Conservation (phyloP, 2,888 invertebrate genomes). For the Idaea aversata region DNA sequence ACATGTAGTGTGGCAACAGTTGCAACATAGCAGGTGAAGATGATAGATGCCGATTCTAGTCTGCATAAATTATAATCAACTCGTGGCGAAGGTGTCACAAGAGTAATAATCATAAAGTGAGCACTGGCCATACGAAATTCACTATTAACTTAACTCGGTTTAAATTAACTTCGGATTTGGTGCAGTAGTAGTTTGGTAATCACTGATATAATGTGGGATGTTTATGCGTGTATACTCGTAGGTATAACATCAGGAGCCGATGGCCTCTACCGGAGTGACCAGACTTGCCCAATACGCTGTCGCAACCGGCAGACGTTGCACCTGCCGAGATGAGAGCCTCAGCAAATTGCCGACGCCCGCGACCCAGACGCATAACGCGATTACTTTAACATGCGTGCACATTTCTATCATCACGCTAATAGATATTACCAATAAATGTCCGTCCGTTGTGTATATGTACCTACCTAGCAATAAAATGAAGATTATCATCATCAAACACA, state of each 20-base stretch:
- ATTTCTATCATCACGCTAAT: neutral
- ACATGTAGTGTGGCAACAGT: constrained; percentile 50
- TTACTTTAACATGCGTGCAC: constrained; percentile 18
- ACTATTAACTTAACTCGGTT: constrained; percentile 50
- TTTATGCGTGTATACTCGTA: constrained; percentile 63
- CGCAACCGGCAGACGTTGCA: constrained; percentile 75
- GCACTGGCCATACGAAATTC: constrained; percentile 36
- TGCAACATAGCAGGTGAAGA: constrained; percentile 53
- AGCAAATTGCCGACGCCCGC: constrained; percentile 51
- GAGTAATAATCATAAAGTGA: constrained; percentile 36
- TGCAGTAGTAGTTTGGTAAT: constrained; percentile 67
- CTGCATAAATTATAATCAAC: constrained; percentile 44
- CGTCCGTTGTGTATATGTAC: constrained; percentile 3
- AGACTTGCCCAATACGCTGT: constrained; percentile 73
- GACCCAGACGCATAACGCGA: constrained; percentile 37
- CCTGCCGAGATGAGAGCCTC: constrained; percentile 70
- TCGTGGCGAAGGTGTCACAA: constrained; percentile 37
- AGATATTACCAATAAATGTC: neutral
- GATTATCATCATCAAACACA: neutral
- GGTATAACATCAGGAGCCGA: constrained; percentile 47
- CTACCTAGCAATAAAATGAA: neutral
- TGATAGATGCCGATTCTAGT: constrained; percentile 43
- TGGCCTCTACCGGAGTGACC: constrained; percentile 58
- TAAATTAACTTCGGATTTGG: constrained; percentile 68
- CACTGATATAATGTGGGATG: constrained; percentile 66